These are phyloP conservation scores for Triops longicaudatus DNA, from an alignment of 1,140 invertebrate genomes.

Conservation along the genomic window DNA sequence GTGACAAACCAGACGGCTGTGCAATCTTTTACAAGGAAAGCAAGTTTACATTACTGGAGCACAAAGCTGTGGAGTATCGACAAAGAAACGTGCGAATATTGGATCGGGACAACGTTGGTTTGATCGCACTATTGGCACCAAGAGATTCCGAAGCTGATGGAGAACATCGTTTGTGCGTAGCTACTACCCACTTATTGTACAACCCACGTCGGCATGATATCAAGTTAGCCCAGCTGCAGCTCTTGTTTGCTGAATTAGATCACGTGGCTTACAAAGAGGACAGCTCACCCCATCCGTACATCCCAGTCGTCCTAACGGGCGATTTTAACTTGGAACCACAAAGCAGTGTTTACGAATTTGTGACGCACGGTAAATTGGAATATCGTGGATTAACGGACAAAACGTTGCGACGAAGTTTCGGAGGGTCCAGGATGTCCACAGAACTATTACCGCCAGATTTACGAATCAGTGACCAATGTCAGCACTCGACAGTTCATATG, in stretches of 20 bases:
- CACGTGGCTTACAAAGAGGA: constrained; percentile 53
- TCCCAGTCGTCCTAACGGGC: constrained; percentile 74
- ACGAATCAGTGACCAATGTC: constrained; percentile 56
- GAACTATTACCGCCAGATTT: constrained; percentile 46
- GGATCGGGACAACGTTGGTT: constrained; percentile 76
- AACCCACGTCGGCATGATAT: constrained; percentile 82
- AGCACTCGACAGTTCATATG: constrained; percentile 48
- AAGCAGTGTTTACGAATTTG: constrained; percentile 60
- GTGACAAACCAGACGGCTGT: constrained; percentile 64
- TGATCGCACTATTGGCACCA: constrained; percentile 61
- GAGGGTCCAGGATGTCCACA: constrained; percentile 31
- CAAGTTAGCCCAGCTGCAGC: constrained; percentile 70
- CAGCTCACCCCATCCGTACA: constrained; percentile 40
- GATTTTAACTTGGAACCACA: constrained; percentile 77
- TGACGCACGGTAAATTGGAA: constrained; percentile 55
- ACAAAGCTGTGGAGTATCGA: constrained; percentile 52
- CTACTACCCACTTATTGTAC: constrained; percentile 89
- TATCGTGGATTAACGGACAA: constrained; percentile 41
- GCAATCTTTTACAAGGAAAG: constrained; percentile 65
- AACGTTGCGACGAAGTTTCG: constrained; percentile 37
- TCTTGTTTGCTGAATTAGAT: constrained; percentile 74
- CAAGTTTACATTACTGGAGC: constrained; percentile 53
- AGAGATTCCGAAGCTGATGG: constrained; percentile 15
- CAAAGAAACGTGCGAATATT: constrained; percentile 47
- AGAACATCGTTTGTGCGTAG: constrained; percentile 49